Conservation (phyloP, 2,888 invertebrate species). For the Campopleginae sp. region DNA sequence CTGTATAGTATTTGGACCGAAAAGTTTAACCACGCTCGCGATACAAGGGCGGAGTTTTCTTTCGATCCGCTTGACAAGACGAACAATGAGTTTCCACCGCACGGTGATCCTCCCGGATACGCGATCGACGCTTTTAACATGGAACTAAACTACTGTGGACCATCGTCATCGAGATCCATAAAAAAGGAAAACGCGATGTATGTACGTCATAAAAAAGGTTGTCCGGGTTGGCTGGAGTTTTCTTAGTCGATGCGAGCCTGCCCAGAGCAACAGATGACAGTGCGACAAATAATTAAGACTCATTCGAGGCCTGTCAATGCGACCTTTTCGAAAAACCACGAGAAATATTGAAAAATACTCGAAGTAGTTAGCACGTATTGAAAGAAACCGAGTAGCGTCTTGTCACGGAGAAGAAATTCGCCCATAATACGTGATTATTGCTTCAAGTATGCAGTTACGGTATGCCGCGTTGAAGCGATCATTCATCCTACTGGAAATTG, state of each 20-base stretch:
- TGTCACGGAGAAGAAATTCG: neutral
- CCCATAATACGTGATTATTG: slow-evolving; percentile 11
- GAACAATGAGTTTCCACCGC: slow-evolving; percentile 79
- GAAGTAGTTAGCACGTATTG: neutral
- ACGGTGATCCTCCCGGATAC: slow-evolving; percentile 78
- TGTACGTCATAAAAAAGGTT: neutral
- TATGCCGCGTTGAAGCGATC: slow-evolving; percentile 38
- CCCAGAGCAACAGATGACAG: neutral
- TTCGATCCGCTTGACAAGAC: slow-evolving; percentile 72
- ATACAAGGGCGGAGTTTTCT: slow-evolving; percentile 23
- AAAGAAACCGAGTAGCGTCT: neutral
- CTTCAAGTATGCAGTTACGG: neutral
- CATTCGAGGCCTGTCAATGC: too few relatives aligned
- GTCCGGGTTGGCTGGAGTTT: neutral
- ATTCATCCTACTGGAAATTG: slow-evolving; percentile 20
- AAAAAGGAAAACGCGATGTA: neutral
- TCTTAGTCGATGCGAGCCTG: neutral
- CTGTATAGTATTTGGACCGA: slow-evolving; percentile 6
- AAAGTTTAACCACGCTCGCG: slow-evolving; percentile 19
- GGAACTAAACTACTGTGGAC: slow-evolving; percentile 71
- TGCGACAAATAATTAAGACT: neutral
- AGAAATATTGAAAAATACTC: neutral
- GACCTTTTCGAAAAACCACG: neutral
- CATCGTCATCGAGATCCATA: slow-evolving; percentile 56
- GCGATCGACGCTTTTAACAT: slow-evolving; percentile 75